Base-by-base conservation (phyloP, 2,797 vertebrate species). In the Tenualosa ilisha region DNA sequence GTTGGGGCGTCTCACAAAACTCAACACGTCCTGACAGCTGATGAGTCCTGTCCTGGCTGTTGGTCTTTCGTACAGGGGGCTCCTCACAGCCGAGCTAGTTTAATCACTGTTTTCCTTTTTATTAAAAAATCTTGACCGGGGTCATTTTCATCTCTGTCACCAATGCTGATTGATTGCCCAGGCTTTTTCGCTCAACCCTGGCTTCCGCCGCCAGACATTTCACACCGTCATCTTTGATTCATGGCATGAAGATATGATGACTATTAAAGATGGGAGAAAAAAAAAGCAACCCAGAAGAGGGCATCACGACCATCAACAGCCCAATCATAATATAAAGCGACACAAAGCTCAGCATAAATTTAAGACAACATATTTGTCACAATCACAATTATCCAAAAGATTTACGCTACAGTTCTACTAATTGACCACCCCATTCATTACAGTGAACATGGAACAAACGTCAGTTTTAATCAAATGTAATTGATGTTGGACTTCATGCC, bases 101-200 rank as follows among this genome's bases (percentile, higher is more conserved):
- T 87, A 85, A 88, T 89, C 84, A 81, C 50, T 86, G 82, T 84
- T 87, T 87, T 83, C 75, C 20, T 87, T 86, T 83, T 86, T 65
- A 89, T 87, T 79, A 79, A 79, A 81, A 82, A 54, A 43, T 24
- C 2, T 59, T 81, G 81, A 85, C 79, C 54, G 54, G 54, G 82
- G 84, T 50, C 82, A 81, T 86, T 84, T 84, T 85, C 81, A 84
- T 85, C 83, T 2, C 72, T 40, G 82, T 82, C 82, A 15, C 17
- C 1, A 17, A 31, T 40, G 84, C 43, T 88, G 89, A 90, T 89
- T 75, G 88, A 90, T 87, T 87, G 84, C 50, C 26, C 79, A 83
- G 84, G 79, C 79, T 84, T 72, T 54, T 26, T 49, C 82, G 49
- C 82, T 5, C 53, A 53, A 81, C 84, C 84, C 81, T 40, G 6